Base-by-base conservation (phyloP, 2,888 invertebrate species). In the Watsonalla cultraria region DNA sequence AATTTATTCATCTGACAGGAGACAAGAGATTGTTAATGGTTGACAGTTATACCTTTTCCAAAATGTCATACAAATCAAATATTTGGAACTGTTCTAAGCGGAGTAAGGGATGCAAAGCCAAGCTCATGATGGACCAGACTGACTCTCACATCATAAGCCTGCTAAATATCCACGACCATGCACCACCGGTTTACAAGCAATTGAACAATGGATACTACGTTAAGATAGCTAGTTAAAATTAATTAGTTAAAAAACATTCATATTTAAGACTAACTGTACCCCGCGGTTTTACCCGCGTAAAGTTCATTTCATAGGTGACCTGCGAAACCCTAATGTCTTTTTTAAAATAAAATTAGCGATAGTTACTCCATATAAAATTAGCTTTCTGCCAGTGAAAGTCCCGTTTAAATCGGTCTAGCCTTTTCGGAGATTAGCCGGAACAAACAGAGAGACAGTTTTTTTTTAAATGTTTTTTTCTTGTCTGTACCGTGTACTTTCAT, bases 1-100 rank as follows among this genome's bases (percentile, higher is more conserved):
- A 67, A 47, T 78, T 81, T 46, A 79, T 83, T 52, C 57, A 55
- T 2, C 53, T 80, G 6, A 14, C 55, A 0, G 64, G 62, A 0
- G 74, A 63, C 11, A 77, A 67, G 33, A 72, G 70, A 11, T 51
- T 83, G 13, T 11, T 42, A 11, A 42, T 42, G 42, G 5, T 11
- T 11, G 42, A 42, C 11, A 42, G 11, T 2, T 42, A 9, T 5
- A 42, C 42, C 5, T 42, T 42, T 11, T 42, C 42, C 11, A 42
- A 42, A 11, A 42, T 42, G 8, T 42, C 42, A 11, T 8, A 8
- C 5, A 42, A 42, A 9, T 42, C 42, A 11, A 42, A 42, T 5
- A 11, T 11, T 8, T 42, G 42, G 42, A 11, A 7, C 11, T 42
- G 42, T 42, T 42, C 42, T 11, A 42, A 42, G 11, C 5, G 42